Evolutionary conservation across 1,140 invertebrate species (phyloP).

Genomic region (Papilio glaucus): DNA sequence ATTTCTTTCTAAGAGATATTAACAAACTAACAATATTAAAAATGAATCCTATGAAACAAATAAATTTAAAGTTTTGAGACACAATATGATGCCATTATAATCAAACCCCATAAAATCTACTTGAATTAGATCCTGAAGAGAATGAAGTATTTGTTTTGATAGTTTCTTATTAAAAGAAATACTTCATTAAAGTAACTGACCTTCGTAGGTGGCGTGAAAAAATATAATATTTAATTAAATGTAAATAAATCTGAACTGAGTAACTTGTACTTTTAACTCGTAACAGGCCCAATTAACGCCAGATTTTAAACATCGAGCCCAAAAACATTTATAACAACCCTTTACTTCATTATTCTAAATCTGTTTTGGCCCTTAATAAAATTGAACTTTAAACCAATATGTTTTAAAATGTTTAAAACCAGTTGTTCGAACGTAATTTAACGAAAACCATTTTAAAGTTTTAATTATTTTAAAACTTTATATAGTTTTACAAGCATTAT

Average conservation of each 20-base stretch:
- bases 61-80: too few relatives aligned
- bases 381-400: constrained; percentile 1
- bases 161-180: too few relatives aligned
- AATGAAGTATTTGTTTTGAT: too few relatives aligned
- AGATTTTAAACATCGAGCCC: background rate
- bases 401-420: background rate
- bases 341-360: constrained; percentile 3
- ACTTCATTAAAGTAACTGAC: too few relatives aligned
- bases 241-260: background rate
- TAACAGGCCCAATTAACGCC: constrained; percentile 5
- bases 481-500: background rate
- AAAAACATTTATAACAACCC: constrained; percentile 3
- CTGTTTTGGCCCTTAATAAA: constrained; percentile 3
- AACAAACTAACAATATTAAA: too few relatives aligned
- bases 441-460: constrained; percentile 7
- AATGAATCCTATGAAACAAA: too few relatives aligned
- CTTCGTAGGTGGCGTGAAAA: too few relatives aligned
- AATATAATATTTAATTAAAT: too few relatives aligned
- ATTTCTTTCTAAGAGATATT: too few relatives aligned
- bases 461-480: constrained; percentile 12
- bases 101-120: too few relatives aligned
- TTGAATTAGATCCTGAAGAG: too few relatives aligned
- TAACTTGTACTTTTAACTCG: background rate
- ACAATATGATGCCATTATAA: too few relatives aligned
- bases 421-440: background rate